Percentiles rank a stretch among this genome's conserved stretches.
Conservation (phyloP, 2,888 invertebrate genomes). For the Latrodectus elegans region DNA sequence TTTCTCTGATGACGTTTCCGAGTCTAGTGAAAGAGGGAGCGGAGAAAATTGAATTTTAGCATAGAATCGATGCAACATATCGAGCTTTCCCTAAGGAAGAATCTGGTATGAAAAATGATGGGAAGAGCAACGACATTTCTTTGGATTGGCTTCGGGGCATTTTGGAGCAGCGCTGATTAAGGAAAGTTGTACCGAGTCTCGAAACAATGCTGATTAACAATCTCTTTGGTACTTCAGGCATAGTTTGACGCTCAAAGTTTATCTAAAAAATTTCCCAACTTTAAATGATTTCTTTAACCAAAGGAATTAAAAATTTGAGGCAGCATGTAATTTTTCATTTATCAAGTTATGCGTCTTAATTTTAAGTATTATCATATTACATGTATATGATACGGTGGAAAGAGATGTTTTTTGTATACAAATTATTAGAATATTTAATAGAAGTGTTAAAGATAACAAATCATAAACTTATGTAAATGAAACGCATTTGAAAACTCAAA, state of each 20-base stretch:
- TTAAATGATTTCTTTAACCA: too few species aligned
- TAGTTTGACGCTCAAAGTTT: neutral
- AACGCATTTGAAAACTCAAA: too few species aligned
- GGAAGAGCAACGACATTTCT: slow-evolving; percentile 41
- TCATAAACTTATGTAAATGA: too few species aligned
- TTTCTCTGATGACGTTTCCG: neutral
- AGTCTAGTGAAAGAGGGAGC: slow-evolving; percentile 25
- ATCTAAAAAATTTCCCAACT: too few species aligned
- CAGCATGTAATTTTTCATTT: too few species aligned
- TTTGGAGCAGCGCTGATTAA: slow-evolving; percentile 43
- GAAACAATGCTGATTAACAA: slow-evolving; percentile 42
- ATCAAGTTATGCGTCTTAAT: too few species aligned
- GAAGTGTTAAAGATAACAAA: too few species aligned
- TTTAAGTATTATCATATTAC: too few species aligned
- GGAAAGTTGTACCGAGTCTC: slow-evolving; percentile 25
- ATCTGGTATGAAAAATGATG: slow-evolving; percentile 51
- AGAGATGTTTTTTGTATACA: too few species aligned
- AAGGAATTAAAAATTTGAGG: too few species aligned
- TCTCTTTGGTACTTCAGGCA: slow-evolving; percentile 7
- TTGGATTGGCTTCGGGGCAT: slow-evolving; percentile 35
- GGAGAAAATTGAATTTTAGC: slow-evolving; percentile 52
- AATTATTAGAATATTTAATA: too few species aligned
- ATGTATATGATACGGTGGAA: too few species aligned
- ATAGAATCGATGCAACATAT: slow-evolving; percentile 43
- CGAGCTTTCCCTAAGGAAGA: slow-evolving; percentile 44